Evolutionary conservation across 1,140 invertebrate species (phyloP), one percentile per base, ranked within the genome.

Genomic region (Cyclargus thomasi): DNA sequence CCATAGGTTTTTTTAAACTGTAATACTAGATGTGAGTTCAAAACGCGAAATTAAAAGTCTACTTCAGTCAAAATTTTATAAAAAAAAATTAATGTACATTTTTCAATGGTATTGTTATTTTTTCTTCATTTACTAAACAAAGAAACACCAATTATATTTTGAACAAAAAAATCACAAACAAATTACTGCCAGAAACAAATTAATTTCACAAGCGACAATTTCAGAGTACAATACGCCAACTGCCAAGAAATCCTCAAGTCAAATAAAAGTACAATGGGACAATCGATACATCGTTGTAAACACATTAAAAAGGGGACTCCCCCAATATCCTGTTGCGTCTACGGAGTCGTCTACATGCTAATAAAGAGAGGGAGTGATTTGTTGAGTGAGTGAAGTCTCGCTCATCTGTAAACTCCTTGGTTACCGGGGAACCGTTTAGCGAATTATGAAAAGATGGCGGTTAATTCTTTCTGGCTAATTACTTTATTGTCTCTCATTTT

Each of bases 231-330:
- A 70, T 64, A 69, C 66, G 39, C 39, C 39, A 47, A 47, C 68
- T 65, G 39, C 39, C 39, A 47, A 47, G 70, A 84, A 83, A 89
- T 87, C 86, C 85, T 78, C 86, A 87, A 89, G 85, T 89, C 86
- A 89, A 89, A 89, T 89, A 89, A 86, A 85, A 86, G 80, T 81
- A 84, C 81, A 89, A 87, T 82, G 80, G 82, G 84, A 89, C 85
- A 89, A 89, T 89, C 85, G 83, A 87, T 89, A 87, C 81, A 82
- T 79, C 79, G 81, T 84, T 89, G 86, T 89, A 89, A 89, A 89
- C 86, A 89, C 86, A 89, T 89, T 89, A 89, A 85, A 80, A 76
- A 80, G 83, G 81, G 85, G 75, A 82, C 83, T 83, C 77, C 66
- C 71, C 77, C 77, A 81, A 83, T 83, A 86, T 84, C 83, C 81